A percentile compares a stretch with the other conserved stretches of the same genome.
Evolutionary conservation across 2,888 invertebrate species (phyloP).

Genomic region (Dicyrtomina minuta): DNA sequence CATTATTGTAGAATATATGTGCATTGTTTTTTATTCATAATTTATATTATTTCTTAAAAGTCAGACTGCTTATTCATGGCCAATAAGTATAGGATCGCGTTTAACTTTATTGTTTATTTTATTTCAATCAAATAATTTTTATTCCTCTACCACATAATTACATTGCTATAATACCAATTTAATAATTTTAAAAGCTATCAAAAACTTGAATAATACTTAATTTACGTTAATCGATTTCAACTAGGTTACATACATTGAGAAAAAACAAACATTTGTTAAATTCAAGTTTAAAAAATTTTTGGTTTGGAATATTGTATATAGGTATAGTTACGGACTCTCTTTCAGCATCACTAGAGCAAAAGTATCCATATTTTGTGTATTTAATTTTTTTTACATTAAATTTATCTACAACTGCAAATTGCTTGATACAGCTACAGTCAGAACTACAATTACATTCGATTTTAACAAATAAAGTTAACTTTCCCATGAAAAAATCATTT

Average conservation of each 20-base stretch:
- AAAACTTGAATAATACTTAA: no score
- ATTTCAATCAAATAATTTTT: no score
- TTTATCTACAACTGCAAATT: background rate
- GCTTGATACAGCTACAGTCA: background rate
- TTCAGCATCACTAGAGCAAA: background rate
- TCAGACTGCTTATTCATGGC: no score
- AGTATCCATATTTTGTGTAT: background rate
- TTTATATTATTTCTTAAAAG: no score
- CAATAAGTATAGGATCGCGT: no score
- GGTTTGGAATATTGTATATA: background rate
- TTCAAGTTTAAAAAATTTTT: background rate
- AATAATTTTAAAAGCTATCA: no score
- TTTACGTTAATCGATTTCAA: slow-evolving; percentile 1
- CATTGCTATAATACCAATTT: no score
- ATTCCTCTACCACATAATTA: no score
- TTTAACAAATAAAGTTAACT: background rate
- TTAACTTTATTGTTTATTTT: no score
- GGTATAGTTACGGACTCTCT: background rate
- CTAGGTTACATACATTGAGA: background rate
- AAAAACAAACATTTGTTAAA: background rate
- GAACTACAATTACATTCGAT: background rate
- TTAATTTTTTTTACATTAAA: background rate
- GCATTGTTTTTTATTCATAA: no score
- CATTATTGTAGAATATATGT: no score
- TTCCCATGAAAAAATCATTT: background rate